Evolutionary conservation across 2,797 vertebrate genomes (phyloP), one percentile per base, ranked within the genome.

Genomic region (Sebastes dallii): DNA sequence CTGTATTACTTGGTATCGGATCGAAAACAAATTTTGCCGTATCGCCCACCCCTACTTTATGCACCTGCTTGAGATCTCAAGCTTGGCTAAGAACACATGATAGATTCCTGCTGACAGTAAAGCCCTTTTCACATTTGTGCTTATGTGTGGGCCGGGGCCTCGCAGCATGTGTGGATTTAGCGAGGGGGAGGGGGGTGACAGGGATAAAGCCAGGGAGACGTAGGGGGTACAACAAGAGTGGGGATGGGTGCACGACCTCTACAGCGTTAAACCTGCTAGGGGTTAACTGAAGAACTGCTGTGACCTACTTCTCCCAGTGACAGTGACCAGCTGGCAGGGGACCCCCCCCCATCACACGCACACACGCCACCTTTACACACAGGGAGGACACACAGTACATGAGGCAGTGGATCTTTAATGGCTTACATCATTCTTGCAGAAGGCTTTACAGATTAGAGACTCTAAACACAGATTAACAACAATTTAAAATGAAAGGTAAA

Each of bases 281-380:
- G 88, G 92, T 93, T 90, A 87, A 87, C 72, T 72, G 85, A 79
- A 85, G 67, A 88, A 88, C 88, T 60, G 70, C 85, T 39, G 60
- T 94, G 94, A 95, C 94, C 92, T 91, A 94, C 79, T 93, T 95
- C 84, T 77, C 69, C 55, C 60, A 83, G 80, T 86, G 91, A 92
- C 88, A 90, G 82, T 91, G 81, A 83, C 90, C 94, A 93, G 90
- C 94, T 94, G 94, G 88, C 81, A 62, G 58, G 10, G 32, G 30
- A 30, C 30, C 59, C 73, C 73, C 22, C 0, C 1, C 2, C 25
- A 27, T 6, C 58, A n/a, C 66, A 25, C 24, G 14, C 24, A 27
- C 77, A 79, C 52, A 75, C 22, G 75, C 32, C 16, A 55, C 42
- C n/a, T 64, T 61, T 60, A 78, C 22, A 58, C 67, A 58, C 11